Evolutionary conservation across 2,797 vertebrate species (phyloP).

Genomic region (Hippoglossus hippoglossus): DNA sequence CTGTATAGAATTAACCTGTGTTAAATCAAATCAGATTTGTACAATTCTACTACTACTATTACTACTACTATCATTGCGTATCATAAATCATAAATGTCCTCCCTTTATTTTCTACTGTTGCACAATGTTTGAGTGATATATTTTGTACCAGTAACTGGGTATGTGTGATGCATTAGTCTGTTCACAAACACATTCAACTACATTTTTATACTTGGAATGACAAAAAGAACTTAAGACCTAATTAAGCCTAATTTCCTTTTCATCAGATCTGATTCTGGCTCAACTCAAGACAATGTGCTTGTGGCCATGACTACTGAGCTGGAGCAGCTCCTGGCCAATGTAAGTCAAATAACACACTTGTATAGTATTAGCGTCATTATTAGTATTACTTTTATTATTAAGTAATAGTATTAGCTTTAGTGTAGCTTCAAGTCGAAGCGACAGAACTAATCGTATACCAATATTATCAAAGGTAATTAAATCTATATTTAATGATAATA

Average conservation of each 20-base stretch:
- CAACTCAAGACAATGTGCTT: constrained; percentile 93
- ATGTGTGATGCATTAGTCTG: no score
- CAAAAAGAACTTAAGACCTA: neutral
- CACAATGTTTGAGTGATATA: no score
- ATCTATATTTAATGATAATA: no score
- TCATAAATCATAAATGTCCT: no score
- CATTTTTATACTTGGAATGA: neutral
- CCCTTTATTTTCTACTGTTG: no score
- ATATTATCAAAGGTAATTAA: neutral
- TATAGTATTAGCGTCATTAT: no score
- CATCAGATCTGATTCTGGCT: constrained; percentile 92
- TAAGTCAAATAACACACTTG: constrained; percentile 64
- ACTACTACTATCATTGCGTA: no score
- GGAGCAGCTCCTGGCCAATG: constrained; percentile 93
- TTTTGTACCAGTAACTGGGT: no score
- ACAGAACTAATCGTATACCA: neutral
- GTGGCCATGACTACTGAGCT: constrained; percentile 95
- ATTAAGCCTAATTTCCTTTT: neutral
- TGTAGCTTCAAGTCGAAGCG: neutral
- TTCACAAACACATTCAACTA: no score
- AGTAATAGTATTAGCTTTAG: no score
- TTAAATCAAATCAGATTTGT: neutral
- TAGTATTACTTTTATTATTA: no score
- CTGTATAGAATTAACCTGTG: neutral
- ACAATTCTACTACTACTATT: neutral